phyloP scores from a whole-genome alignment of 2,888 invertebrate genomes.

The Machimus atricapillus region DNA sequence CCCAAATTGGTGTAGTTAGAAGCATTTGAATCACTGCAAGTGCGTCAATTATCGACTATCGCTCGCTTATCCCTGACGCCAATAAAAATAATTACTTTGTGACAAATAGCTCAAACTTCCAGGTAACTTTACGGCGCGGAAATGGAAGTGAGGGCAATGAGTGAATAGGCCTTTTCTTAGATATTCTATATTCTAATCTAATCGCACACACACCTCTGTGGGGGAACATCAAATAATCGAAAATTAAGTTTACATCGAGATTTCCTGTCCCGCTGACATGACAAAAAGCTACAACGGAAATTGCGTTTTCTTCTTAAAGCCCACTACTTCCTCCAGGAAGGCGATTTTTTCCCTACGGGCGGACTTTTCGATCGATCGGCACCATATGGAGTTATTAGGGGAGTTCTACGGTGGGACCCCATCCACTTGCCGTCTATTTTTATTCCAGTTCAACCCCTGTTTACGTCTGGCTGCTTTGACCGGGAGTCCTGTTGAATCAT shows the following conservation, averaged over 20 bases:
- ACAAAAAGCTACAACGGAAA: conserved; percentile 17
- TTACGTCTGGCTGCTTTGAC: neutral
- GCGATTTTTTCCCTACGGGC: neutral
- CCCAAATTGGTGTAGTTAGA: neutral
- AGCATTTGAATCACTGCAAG: neutral
- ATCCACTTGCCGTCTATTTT: neutral
- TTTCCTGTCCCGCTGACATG: conserved; percentile 7
- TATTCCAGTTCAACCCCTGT: neutral
- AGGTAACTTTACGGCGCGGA: neutral
- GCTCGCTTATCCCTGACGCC: neutral
- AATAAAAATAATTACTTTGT: neutral
- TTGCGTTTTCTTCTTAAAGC: neutral
- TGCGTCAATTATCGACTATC: neutral
- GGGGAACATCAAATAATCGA: neutral
- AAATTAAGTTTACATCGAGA: conserved; percentile 4
- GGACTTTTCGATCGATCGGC: neutral
- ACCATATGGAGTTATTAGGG: neutral
- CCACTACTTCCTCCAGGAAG: neutral
- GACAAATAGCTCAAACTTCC: neutral
- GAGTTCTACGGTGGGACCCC: neutral
- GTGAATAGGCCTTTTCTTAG: neutral
- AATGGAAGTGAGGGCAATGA: neutral
- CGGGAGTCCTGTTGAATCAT: neutral
- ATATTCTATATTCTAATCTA: neutral
- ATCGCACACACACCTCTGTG: neutral